Percentiles rank a stretch among this genome's conserved stretches.
These are phyloP conservation scores for Tetramorium simillimum DNA, from an alignment of 1,140 invertebrate genomes.

Conservation along the genomic window DNA sequence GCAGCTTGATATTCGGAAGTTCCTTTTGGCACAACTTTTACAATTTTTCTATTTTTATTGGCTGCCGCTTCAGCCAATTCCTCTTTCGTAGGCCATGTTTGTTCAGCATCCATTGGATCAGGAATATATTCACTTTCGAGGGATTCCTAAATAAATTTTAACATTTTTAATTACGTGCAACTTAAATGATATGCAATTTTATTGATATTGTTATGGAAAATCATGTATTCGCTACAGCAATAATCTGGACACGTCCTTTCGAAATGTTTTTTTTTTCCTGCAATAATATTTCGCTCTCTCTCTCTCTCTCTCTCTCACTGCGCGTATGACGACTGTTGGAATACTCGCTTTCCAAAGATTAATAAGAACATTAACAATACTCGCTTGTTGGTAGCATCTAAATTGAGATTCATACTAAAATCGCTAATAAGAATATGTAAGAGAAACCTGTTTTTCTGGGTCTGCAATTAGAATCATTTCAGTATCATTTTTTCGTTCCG, in stretches of 20 bases:
- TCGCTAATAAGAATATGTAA: neutral
- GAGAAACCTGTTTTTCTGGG: constrained; percentile 88
- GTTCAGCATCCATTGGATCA: constrained; percentile 97
- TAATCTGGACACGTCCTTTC: neutral
- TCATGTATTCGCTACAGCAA: neutral
- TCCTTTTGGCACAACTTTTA: constrained; percentile 96
- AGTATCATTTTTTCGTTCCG: constrained; percentile 68
- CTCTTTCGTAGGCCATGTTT: constrained; percentile 98
- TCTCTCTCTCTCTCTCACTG: neutral
- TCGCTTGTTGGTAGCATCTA: neutral
- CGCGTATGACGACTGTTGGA: neutral
- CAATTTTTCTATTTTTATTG: constrained; percentile 88
- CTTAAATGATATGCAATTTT: neutral
- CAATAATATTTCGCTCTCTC: neutral
- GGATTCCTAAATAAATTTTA: constrained; percentile 86
- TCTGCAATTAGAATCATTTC: constrained; percentile 88
- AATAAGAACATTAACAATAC: neutral
- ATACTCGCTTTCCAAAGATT: neutral
- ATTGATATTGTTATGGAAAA: neutral
- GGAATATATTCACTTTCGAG: constrained; percentile 92
- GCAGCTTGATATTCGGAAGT: constrained; percentile 98
- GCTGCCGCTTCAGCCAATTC: constrained; percentile 92
- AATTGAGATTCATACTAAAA: neutral
- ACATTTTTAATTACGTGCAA: neutral
- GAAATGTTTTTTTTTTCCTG: neutral